Base-by-base conservation (phyloP, 1,140 invertebrate species). In the Brevipalpus yothersi region DNA sequence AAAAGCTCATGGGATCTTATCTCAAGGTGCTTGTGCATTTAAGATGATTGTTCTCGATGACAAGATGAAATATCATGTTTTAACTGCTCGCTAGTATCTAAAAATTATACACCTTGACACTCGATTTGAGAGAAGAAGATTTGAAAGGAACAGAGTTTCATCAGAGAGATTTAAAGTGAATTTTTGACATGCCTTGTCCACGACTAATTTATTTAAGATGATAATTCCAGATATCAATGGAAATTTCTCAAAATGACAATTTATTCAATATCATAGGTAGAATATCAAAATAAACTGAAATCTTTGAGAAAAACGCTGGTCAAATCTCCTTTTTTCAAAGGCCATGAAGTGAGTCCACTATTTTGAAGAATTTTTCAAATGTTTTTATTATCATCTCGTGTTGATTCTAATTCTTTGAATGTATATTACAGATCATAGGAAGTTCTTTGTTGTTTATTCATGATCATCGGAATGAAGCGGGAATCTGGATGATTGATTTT, bases 401-500 rank as follows among this genome's bases (percentile, higher is more conserved):
- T 51, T 23, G 11, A 11, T 41, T 17, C 19, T 17, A 51, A n/a
- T 51, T 17, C 2, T 51, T 51, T 51, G 43, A 49, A 15, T 15
- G 10, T 13, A 2, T 19, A 17, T 23, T 73, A 56, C 68, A 83
- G 80, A 79, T 96, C n/a, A 93, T 98, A 63, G 93, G 93, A 47
- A 92, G 86, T 69, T 94, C 89, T 23, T 71, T 98, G 54, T 75
- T 98, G 41, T 95, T 98, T 71, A 87, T 97, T 9, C 92, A 95
- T 72, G 91, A 97, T 69, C 31, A 31, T 31, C 75, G 80, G 17
- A 78, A 79, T 59, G 82, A 81, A 66, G 86, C 89, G 7, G 84
- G 82, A 61, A 79, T 95, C 13, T 97, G 92, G 92, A 80, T 98
- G 75, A 98, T 97, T 59, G 93, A 97, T 73, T 98, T 98, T 73